These are phyloP conservation scores for Dendrolimus pini DNA, from an alignment of 2,888 invertebrate species.

Conservation along the genomic window DNA sequence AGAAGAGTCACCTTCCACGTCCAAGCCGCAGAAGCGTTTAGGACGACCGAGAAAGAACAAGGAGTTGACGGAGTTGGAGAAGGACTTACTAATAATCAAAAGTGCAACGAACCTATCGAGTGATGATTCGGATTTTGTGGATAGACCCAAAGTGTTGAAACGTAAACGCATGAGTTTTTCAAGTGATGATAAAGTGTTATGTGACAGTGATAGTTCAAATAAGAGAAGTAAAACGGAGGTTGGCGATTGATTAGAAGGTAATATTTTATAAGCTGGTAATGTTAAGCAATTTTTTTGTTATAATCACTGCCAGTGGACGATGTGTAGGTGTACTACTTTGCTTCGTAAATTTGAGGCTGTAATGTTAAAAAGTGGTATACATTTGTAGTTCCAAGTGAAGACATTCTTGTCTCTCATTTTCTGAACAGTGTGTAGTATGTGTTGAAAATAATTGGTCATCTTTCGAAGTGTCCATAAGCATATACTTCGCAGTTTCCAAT, in stretches of 20 bases:
- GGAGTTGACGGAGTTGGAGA: slow-evolving; percentile 61
- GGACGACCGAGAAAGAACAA: slow-evolving; percentile 46
- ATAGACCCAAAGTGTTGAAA: slow-evolving; percentile 34
- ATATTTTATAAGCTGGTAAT: too few species aligned
- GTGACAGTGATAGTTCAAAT: neutral
- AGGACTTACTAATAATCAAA: slow-evolving; percentile 59
- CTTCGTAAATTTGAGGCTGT: too few species aligned
- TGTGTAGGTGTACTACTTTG: too few species aligned
- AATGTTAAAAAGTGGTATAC: too few species aligned
- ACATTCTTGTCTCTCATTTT: too few species aligned
- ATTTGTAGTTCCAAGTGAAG: too few species aligned
- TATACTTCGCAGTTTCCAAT: too few species aligned
- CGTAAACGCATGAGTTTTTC: slow-evolving; percentile 42
- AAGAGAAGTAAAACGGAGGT: neutral
- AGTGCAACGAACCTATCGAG: slow-evolving; percentile 52
- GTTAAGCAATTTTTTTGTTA: too few species aligned
- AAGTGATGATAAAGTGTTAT: slow-evolving; percentile 26
- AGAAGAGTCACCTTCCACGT: slow-evolving; percentile 43
- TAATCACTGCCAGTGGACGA: too few species aligned
- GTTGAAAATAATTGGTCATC: too few species aligned
- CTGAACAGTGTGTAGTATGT: too few species aligned
- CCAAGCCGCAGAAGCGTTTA: slow-evolving; percentile 37
- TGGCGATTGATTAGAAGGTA: neutral
- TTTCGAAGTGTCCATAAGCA: too few species aligned
- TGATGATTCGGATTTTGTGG: slow-evolving; percentile 41